Conservation (phyloP, 2,113 vertebrate species). For the Erythrocercus mccallii region DNA sequence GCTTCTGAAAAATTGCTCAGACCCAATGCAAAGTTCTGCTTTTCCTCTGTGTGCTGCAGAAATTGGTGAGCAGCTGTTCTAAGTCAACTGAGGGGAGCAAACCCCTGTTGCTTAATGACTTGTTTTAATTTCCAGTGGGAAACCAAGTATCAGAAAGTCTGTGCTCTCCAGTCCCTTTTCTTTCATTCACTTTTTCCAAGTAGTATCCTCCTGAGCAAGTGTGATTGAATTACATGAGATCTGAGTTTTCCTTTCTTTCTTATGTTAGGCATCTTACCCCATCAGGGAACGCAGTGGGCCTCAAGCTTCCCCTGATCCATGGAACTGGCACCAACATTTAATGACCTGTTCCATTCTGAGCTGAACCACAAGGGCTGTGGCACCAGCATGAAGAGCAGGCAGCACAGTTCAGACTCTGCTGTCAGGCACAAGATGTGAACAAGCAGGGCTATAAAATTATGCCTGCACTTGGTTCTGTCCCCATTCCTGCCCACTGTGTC, state of each 20-base stretch:
- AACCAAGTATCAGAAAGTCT: conserved; percentile 63
- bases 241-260: background rate
- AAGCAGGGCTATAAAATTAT: background rate
- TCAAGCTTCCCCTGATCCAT: accelerated
- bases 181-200: background rate
- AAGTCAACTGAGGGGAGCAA: conserved; percentile 56
- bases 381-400: background rate
- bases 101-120: conserved; percentile 66
- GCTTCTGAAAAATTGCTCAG: conserved; percentile 63
- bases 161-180: background rate
- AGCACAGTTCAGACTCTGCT: background rate
- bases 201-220: background rate
- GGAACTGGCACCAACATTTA: background rate
- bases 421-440: accelerated
- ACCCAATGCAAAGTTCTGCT: conserved; percentile 56
- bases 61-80: conserved; percentile 70
- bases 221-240: background rate
- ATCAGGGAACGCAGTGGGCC: accelerated
- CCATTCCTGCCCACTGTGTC: background rate
- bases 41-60: conserved; percentile 45
- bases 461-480: background rate
- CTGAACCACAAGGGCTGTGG: background rate
- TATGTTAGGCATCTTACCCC: background rate
- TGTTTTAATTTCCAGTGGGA: conserved; percentile 74
- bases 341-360: background rate